Percentiles rank a stretch among this genome's conserved stretches.
These are phyloP conservation scores for Didymodactylos carnosus DNA, from an alignment of 2,888 invertebrate genomes.

Conservation along the genomic window DNA sequence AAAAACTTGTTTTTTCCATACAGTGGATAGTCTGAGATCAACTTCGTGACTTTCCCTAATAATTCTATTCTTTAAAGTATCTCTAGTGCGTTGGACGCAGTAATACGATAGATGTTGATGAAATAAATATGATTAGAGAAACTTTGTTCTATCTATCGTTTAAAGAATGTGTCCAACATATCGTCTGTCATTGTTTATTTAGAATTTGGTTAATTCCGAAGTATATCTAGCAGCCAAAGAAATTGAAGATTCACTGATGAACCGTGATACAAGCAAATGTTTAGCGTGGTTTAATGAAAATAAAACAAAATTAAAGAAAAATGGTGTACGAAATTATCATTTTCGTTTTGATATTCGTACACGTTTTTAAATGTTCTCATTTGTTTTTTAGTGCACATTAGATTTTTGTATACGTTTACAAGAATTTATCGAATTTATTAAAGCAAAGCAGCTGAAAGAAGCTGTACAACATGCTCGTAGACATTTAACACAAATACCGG, in stretches of 20 bases:
- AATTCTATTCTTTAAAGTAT: too few relatives aligned
- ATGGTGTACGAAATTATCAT: neutral
- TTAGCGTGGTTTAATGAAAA: slow-evolving; percentile 38
- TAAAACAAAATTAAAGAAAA: slow-evolving; percentile 13
- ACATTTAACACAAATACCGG: slow-evolving; percentile 1
- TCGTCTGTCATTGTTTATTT: too few relatives aligned
- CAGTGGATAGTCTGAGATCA: too few relatives aligned
- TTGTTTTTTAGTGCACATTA: slow-evolving; percentile 3
- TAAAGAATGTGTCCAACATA: too few relatives aligned
- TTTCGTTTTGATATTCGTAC: too few relatives aligned
- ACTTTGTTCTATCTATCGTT: too few relatives aligned
- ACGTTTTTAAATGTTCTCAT: too few relatives aligned
- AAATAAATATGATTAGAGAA: too few relatives aligned
- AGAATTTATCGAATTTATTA: slow-evolving; percentile 12
- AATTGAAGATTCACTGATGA: slow-evolving; percentile 59
- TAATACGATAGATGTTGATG: too few relatives aligned
- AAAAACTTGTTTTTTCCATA: too few relatives aligned
- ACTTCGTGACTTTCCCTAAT: too few relatives aligned
- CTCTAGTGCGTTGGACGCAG: too few relatives aligned
- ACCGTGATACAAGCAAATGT: slow-evolving; percentile 65
- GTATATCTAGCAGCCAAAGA: slow-evolving; percentile 39
- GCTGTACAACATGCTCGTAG: slow-evolving; percentile 12
- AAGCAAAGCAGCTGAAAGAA: neutral
- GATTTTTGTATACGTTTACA: slow-evolving; percentile 12
- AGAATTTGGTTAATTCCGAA: slow-evolving; percentile 73